phyloP scores from a whole-genome alignment of 2,797 vertebrate genomes.

The Myotis daubentonii region DNA sequence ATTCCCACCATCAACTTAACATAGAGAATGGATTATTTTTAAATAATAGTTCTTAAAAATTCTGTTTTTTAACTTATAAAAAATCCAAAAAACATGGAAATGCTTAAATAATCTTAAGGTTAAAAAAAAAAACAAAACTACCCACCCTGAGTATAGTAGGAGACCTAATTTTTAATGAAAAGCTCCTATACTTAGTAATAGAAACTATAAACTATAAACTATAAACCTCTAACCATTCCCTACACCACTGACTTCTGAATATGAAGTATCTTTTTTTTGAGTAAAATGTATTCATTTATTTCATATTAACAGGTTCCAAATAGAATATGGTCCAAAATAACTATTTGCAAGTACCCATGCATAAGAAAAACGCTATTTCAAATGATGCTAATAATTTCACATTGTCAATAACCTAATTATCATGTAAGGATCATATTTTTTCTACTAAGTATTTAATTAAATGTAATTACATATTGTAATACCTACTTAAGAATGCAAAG shows the following conservation, averaged over 20 bases:
- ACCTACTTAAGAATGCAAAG: conserved; percentile 18
- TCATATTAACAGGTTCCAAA: neutral
- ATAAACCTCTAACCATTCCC: neutral
- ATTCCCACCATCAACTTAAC: neutral
- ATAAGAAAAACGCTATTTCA: conserved; percentile 29
- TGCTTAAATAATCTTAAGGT: neutral
- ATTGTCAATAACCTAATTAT: neutral
- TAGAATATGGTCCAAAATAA: neutral
- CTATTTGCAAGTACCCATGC: neutral
- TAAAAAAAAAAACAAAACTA: neutral
- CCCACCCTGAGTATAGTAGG: neutral
- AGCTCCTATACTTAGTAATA: neutral
- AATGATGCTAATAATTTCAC: conserved; percentile 11
- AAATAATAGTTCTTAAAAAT: neutral
- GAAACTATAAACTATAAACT: neutral
- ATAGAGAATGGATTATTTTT: neutral
- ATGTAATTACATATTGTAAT: neutral
- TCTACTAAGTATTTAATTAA: conserved; percentile 37
- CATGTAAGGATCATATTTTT: neutral
- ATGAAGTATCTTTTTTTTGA: neutral
- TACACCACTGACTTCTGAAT: neutral
- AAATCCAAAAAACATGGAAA: neutral
- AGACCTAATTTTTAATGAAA: neutral
- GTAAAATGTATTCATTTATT: too few relatives aligned
- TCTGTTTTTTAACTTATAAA: neutral